These are phyloP conservation scores for Myopa tessellatipennis DNA, from an alignment of 2,888 invertebrate genomes.

Conservation along the genomic window DNA sequence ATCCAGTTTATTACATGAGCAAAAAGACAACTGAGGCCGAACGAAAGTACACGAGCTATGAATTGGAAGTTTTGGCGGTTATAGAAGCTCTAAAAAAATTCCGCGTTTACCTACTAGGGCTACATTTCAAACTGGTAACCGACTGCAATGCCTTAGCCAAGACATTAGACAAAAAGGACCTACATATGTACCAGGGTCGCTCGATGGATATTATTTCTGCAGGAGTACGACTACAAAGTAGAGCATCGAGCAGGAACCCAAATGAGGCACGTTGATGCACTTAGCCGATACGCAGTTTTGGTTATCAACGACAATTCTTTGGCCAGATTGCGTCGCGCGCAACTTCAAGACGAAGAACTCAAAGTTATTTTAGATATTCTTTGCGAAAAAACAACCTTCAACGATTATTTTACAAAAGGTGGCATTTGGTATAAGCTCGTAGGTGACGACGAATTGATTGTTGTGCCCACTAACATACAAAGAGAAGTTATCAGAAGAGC, in stretches of 20 bases:
- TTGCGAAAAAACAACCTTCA: too few species aligned
- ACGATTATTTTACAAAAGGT: conserved; percentile 40
- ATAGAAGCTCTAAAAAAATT: background rate
- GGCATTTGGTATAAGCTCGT: conserved; percentile 41
- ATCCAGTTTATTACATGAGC: conserved; percentile 30
- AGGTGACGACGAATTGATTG: conserved; percentile 42
- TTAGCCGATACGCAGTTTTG: conserved; percentile 46
- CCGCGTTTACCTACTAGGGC: conserved; percentile 33
- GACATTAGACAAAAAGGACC: conserved; percentile 43
- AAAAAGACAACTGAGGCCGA: too few species aligned
- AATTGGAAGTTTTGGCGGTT: conserved; percentile 30
- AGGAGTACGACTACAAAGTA: conserved; percentile 37
- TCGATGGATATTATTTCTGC: too few species aligned
- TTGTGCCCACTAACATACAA: too few species aligned
- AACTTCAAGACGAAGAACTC: conserved; percentile 44
- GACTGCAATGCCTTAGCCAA: conserved; percentile 43
- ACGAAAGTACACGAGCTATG: conserved; percentile 25
- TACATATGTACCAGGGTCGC: conserved; percentile 45
- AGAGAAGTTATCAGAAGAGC: too few species aligned
- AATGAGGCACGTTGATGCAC: conserved; percentile 41
- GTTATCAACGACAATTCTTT: conserved; percentile 30
- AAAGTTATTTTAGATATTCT: too few species aligned
- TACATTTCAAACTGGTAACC: conserved; percentile 40
- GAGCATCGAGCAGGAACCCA: conserved; percentile 47
- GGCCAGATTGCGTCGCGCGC: conserved; percentile 28